Conservation (phyloP, 2,888 invertebrate species). For the Bimastos eiseni region DNA sequence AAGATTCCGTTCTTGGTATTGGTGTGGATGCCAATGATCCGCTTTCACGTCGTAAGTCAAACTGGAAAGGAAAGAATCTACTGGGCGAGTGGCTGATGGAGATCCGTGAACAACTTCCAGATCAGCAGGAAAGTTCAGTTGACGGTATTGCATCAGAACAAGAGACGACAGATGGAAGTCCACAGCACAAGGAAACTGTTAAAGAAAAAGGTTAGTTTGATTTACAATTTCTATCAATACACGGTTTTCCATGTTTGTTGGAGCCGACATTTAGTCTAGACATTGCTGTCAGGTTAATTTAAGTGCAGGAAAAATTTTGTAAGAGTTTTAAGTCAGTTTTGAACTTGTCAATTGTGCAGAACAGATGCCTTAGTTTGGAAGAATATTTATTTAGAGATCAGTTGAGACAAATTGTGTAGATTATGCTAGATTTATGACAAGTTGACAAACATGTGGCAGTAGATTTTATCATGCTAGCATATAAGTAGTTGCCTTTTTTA, state of each 20-base stretch:
- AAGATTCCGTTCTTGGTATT: background rate
- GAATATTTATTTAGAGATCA: too few relatives aligned
- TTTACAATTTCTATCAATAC: background rate
- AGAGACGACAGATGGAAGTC: background rate
- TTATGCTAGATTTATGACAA: too few relatives aligned
- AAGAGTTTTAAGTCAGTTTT: too few relatives aligned
- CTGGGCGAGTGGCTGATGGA: conserved; percentile 21
- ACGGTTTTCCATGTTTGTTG: background rate
- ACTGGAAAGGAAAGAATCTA: conserved; percentile 1
- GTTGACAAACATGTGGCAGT: too few relatives aligned
- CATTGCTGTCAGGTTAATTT: too few relatives aligned
- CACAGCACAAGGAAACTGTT: background rate
- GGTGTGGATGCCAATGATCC: conserved; percentile 13
- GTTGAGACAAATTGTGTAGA: too few relatives aligned
- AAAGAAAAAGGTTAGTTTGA: background rate
- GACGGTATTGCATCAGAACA: background rate
- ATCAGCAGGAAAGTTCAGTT: background rate
- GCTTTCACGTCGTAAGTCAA: background rate
- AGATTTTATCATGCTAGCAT: too few relatives aligned
- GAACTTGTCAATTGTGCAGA: too few relatives aligned
- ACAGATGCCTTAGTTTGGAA: too few relatives aligned
- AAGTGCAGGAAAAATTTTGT: too few relatives aligned
- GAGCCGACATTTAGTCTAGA: too few relatives aligned
- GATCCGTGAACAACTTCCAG: background rate
- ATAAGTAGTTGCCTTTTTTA: too few relatives aligned